Evolutionary conservation across 2,888 invertebrate species (phyloP), one percentile per base, ranked within the genome.

Genomic region (Scelioninae gen. 2): DNA sequence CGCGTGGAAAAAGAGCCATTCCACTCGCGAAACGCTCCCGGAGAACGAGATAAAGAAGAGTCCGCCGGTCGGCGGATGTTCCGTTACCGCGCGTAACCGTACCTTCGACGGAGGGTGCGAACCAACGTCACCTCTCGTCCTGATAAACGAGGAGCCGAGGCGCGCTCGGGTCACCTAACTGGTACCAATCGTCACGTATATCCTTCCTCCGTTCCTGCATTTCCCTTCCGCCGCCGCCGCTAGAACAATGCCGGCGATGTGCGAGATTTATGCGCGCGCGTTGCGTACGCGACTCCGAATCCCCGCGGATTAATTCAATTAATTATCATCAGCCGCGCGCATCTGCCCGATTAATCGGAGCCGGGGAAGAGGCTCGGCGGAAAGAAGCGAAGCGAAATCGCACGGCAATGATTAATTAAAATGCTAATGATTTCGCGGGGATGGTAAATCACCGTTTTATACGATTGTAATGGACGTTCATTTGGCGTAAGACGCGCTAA

Each of bases 101-200:
- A 81, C 79, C 80, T 81, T 79, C 74, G 74, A 75, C 78, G 76
- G 80, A 81, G 83, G 83, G 83, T 81, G 82, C 82, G 81, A 82
- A 81, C 82, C 78, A 77, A 80, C 81, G 81, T 82, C 81, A 81
- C 80, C 81, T 82, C 81, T 78, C 78, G 77, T 80, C 78, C 78
- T 77, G 72, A 78, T 79, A 77, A 80, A 80, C 78, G 80, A 67
- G 53, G 50, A 72, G 57, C 43, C 58, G 63, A 43, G 65, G 52
- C 63, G 25, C 41, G 25, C 67, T 78, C 79, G 77, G 80, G 82
- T 82, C 83, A 79, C 78, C 81, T 82, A 76, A 76, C 78, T 70
- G 76, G 60, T 65, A 74, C 63, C 67, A 71, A 72, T 72, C 69
- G 75, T 70, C 74, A 60, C 70, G 61, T 45, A 45, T 43, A 73